These are phyloP conservation scores for Sesamia nonagrioides DNA, from an alignment of 1,140 invertebrate species.

Conservation along the genomic window DNA sequence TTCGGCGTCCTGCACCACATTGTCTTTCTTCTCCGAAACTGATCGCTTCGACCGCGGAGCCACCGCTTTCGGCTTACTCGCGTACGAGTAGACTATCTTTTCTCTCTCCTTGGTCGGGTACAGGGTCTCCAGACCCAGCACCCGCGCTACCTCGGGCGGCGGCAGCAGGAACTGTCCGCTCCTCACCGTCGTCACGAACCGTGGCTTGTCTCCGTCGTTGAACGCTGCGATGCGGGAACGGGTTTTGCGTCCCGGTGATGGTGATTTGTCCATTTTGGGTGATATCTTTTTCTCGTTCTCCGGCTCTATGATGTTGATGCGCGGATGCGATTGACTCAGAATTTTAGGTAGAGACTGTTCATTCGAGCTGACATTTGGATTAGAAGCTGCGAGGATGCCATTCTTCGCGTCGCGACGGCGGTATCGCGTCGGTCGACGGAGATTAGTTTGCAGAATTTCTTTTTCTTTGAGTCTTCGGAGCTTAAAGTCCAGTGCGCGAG, in stretches of 20 bases:
- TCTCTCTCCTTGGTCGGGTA: constrained; percentile 75
- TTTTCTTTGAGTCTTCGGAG: constrained; percentile 89
- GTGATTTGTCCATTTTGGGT: constrained; percentile 64
- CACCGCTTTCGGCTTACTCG: constrained; percentile 88
- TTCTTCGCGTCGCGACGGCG: constrained; percentile 63
- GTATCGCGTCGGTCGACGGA: constrained; percentile 70
- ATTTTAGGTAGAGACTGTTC: constrained; percentile 61
- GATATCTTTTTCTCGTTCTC: constrained; percentile 59
- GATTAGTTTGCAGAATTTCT: constrained; percentile 80
- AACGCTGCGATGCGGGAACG: constrained; percentile 14
- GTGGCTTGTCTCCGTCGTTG: constrained; percentile 75
- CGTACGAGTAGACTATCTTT: constrained; percentile 88
- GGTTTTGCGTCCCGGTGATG: constrained; percentile 52
- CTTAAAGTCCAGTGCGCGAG: constrained; percentile 90
- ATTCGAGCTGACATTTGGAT: constrained; percentile 67
- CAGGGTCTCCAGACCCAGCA: constrained; percentile 88
- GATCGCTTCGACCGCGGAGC: constrained; percentile 64
- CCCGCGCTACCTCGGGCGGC: constrained; percentile 90
- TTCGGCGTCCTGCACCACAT: constrained; percentile 57
- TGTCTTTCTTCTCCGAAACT: constrained; percentile 56
- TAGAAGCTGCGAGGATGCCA: constrained; percentile 64
- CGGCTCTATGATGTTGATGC: constrained; percentile 63
- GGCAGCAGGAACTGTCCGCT: constrained; percentile 93
- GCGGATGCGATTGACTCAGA: constrained; percentile 73
- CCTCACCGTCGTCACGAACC: constrained; percentile 93